Percentiles rank a stretch among this genome's conserved stretches.
Conservation (phyloP, 2,113 vertebrate genomes). For the Pandion haliaetus region DNA sequence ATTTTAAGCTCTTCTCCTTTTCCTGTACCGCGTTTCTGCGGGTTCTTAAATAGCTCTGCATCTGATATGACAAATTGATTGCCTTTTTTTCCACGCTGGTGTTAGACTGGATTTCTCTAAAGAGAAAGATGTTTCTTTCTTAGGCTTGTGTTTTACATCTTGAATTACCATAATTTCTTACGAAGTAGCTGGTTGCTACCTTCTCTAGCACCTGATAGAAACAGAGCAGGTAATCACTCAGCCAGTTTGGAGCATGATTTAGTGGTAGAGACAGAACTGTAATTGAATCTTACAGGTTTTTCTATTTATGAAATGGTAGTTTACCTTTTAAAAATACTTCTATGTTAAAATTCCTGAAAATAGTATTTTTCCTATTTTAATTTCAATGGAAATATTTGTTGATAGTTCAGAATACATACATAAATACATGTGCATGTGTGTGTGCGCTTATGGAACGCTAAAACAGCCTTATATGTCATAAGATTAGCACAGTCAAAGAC, state of each 20-base stretch:
- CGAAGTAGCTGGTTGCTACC: background rate
- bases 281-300: background rate
- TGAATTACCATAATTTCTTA: background rate
- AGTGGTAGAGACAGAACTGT: background rate
- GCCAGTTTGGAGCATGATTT: background rate
- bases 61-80: background rate
- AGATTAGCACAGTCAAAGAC: background rate
- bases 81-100: background rate
- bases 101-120: background rate
- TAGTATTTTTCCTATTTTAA: background rate
- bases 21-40: background rate
- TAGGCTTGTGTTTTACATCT: background rate
- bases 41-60: background rate
- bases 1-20: background rate
- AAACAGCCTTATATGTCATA: rapidly evolving
- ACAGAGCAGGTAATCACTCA: background rate
- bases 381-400: background rate
- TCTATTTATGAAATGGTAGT: background rate
- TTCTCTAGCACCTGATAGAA: background rate
- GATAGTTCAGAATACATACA: background rate
- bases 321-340: background rate
- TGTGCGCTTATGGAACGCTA: background rate
- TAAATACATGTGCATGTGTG: rapidly evolving
- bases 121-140: background rate
- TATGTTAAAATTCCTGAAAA: background rate